Percentiles rank a stretch among this genome's conserved stretches.
Conservation (phyloP, 92 coral and sea anemone genomes). For the Palythoa grandis region DNA sequence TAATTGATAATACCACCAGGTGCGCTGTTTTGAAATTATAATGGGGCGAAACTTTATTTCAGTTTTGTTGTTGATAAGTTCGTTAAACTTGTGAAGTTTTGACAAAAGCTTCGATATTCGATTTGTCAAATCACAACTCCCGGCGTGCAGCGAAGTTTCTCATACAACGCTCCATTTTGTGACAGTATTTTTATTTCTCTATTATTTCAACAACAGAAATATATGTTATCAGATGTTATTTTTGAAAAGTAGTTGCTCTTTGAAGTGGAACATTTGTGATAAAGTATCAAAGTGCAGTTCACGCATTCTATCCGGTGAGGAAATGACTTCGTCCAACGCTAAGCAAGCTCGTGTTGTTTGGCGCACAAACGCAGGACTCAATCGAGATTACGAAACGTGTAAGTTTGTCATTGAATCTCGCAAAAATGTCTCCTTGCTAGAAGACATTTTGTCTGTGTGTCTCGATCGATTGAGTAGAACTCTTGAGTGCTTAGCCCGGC, state of each 20-base stretch:
- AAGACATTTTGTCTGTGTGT: neutral
- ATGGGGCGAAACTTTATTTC: neutral
- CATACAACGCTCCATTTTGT: neutral
- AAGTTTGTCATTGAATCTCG: slow-evolving; percentile 3
- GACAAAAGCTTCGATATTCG: neutral
- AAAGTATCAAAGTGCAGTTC: neutral
- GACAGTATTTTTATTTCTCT: neutral
- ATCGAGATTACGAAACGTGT: slow-evolving; percentile 15
- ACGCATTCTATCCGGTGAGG: neutral
- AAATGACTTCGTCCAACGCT: slow-evolving; percentile 25
- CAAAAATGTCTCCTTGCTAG: neutral
- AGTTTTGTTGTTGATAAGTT: slow-evolving; percentile 6
- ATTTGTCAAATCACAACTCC: neutral
- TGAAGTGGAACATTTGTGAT: slow-evolving; percentile 40
- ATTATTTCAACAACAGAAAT: neutral
- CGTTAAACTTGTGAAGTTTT: neutral
- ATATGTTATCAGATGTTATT: neutral
- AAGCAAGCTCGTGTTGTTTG: slow-evolving; percentile 41
- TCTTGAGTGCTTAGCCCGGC: neutral
- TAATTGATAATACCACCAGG: neutral
- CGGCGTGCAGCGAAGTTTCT: neutral
- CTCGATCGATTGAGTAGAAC: slow-evolving; percentile 12
- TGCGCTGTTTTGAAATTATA: neutral
- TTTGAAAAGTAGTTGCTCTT: slow-evolving; percentile 17
- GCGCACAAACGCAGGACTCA: slow-evolving; percentile 40